phyloP scores from a whole-genome alignment of 1,140 invertebrate species.

The Cotesia typhae region DNA sequence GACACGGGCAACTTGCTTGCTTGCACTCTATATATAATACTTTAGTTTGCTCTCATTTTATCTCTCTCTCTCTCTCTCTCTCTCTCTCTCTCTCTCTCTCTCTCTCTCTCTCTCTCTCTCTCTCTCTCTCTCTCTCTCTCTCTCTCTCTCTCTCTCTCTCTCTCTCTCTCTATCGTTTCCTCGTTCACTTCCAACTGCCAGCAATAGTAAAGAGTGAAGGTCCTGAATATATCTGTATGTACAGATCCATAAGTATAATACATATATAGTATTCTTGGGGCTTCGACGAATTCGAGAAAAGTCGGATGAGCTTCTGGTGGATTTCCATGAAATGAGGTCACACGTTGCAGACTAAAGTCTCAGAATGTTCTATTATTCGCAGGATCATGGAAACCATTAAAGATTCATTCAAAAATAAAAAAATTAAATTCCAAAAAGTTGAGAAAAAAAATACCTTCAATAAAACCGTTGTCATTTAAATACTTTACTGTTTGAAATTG shows the following conservation, averaged over 20 bases:
- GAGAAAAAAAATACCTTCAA: constrained; percentile 2
- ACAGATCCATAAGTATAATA: background rate
- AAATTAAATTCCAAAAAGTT: too few relatives aligned
- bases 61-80: background rate
- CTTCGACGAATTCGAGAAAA: constrained; percentile 28
- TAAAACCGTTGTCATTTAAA: constrained; percentile 22
- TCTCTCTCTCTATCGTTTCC: constrained; percentile 9
- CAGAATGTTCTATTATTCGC: constrained; percentile 27
- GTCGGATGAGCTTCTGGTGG: constrained; percentile 19
- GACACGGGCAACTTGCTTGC: constrained; percentile 1
- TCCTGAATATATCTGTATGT: background rate
- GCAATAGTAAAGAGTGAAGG: too few relatives aligned
- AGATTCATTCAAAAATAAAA: constrained; percentile 22
- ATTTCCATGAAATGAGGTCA: constrained; percentile 36
- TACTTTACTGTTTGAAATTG: constrained; percentile 24
- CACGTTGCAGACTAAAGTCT: constrained; percentile 25
- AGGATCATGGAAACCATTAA: constrained; percentile 15
- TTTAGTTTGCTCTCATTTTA: background rate
- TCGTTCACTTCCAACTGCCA: too few relatives aligned
- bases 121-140: background rate
- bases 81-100: background rate
- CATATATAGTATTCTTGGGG: constrained; percentile 4
- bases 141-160: background rate
- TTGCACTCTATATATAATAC: constrained; percentile 11
- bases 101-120: background rate